Percentiles rank a stretch among this genome's conserved stretches.
These are phyloP conservation scores for Tetrax tetrax DNA, from an alignment of 2,113 vertebrate genomes.

Conservation along the genomic window DNA sequence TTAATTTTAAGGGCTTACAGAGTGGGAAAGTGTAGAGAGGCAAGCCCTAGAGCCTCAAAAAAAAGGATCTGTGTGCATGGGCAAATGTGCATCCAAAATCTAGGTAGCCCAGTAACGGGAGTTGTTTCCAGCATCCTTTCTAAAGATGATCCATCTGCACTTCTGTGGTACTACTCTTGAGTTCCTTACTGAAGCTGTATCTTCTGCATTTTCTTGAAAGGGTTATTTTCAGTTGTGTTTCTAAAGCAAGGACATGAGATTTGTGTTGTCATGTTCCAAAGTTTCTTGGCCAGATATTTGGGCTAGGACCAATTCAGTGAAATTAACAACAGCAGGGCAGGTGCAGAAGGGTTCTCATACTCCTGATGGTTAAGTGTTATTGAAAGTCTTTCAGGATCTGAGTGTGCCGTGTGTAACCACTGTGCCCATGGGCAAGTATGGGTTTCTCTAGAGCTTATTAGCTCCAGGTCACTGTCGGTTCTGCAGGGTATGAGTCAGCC, in stretches of 20 bases:
- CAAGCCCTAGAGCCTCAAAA: neutral
- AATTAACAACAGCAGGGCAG: neutral
- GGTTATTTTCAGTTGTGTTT: neutral
- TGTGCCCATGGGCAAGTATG: neutral
- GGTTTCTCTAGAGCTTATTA: neutral
- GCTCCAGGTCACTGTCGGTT: neutral
- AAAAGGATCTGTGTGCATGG: neutral
- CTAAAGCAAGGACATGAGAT: neutral
- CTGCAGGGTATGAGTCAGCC: neutral
- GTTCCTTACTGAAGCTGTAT: neutral
- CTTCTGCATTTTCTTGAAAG: neutral
- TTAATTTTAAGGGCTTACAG: neutral
- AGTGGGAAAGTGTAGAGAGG: neutral
- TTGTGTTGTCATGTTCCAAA: neutral
- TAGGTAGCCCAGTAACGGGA: neutral
- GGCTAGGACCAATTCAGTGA: neutral
- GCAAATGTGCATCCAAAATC: neutral
- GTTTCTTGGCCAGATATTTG: neutral
- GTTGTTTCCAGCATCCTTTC: neutral
- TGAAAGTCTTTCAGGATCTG: neutral
- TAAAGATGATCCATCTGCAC: neutral
- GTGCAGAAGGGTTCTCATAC: neutral
- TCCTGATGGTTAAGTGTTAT: neutral
- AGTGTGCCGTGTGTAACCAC: neutral
- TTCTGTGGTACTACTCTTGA: neutral